Base-by-base conservation (phyloP, 2,113 vertebrate species). In the Hemichromis elongatus region DNA sequence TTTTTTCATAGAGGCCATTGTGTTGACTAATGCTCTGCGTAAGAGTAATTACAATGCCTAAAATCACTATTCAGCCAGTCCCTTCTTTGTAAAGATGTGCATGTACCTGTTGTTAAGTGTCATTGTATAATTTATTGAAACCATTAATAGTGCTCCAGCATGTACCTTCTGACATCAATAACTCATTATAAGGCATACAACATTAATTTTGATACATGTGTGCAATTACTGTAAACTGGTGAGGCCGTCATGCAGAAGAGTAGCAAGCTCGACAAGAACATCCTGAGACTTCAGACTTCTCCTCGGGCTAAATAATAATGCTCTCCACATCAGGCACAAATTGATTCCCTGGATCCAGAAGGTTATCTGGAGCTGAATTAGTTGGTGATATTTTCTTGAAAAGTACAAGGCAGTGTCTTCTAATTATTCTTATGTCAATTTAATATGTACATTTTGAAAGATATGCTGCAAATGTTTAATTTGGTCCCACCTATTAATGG, bases 161-260 rank as follows among this genome's bases (percentile, higher is more conserved):
- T 80, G 82, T 47, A 83, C 50, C 47, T 24, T 37, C 82, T 87
- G 59, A 89, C 88, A 87, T 92, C 88, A 73, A 88, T 87, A 89
- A 80, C 78, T 91, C 80, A 79, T 91, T 77, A 81, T 10, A 55
- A 68, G 83, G 53, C 78, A 77, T 42, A 63, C 11, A 7, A n/a
- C 81, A 84, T 93, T 89, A 79, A 86, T 88, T 88, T 63, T 90
- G 75, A 89, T 90, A 61, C 63, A 82, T 68, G 37, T 11, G 66
- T 85, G 81, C 77, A 80, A 88, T 91, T 89, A 89, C 54, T 80
- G 54, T 37, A 54, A 57, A 63, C 12, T 56, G 77, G 63, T 33
- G 42, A 45, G 52, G 47, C 10, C 7, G 42, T 77, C 50, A 47
- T 54, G 4, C 24, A 12, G 6, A 77, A 24, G 40, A 47, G 40